Evolutionary conservation across 2,888 invertebrate genomes (phyloP).

Genomic region (Amblyjoppa proteus): DNA sequence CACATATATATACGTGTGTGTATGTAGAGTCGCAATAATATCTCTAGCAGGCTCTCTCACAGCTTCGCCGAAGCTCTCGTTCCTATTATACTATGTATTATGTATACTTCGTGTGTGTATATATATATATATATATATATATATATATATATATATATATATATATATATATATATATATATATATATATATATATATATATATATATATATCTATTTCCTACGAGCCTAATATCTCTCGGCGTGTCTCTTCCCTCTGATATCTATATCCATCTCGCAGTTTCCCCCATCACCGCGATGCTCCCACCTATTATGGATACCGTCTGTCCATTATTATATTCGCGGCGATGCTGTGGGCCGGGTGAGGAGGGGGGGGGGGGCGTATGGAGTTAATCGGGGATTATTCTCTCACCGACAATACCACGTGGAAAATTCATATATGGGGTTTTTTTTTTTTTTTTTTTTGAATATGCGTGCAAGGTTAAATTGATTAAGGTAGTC

Average conservation of each 20-base stretch:
- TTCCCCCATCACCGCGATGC: slow-evolving; percentile 26
- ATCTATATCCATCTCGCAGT: slow-evolving; percentile 37
- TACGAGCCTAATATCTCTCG: slow-evolving; percentile 53
- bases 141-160: slow-evolving; percentile 7
- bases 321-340: slow-evolving; percentile 11
- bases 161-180: slow-evolving; percentile 15
- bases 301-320: slow-evolving; percentile 26
- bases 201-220: slow-evolving; percentile 32
- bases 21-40: slow-evolving; percentile 42
- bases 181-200: not conserved
- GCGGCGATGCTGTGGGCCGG: no score
- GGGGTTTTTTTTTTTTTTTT: no score
- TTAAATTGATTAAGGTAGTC: not conserved
- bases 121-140: not conserved
- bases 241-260: slow-evolving; percentile 41
- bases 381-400: not conserved
- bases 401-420: not conserved
- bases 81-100: slow-evolving; percentile 54
- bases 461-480: not conserved
- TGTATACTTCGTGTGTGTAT: slow-evolving; percentile 21
- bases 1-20: slow-evolving; percentile 9
- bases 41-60: slow-evolving; percentile 49
- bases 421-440: not conserved
- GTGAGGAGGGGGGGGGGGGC: not conserved
- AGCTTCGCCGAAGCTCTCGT: slow-evolving; percentile 59